These are phyloP conservation scores for Rhagophthalmus giganteus DNA, from an alignment of 2,888 invertebrate genomes.

Conservation along the genomic window DNA sequence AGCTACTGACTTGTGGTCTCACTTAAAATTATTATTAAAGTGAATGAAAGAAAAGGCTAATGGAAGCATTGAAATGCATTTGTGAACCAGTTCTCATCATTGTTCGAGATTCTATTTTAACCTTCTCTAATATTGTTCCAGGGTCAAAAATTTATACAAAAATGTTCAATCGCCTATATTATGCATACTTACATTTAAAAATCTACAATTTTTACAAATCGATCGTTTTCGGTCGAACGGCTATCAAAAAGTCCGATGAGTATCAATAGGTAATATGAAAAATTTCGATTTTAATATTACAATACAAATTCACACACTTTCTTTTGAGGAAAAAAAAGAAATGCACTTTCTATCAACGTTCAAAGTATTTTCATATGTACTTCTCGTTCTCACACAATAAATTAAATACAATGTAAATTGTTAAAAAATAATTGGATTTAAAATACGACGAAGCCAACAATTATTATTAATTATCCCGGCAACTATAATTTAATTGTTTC, in stretches of 20 bases:
- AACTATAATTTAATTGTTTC: conserved; percentile 7
- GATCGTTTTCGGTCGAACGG: too few species aligned
- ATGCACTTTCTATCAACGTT: conserved; percentile 39
- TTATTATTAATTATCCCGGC: conserved; percentile 1
- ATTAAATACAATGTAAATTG: conserved; percentile 8
- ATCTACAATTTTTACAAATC: too few species aligned
- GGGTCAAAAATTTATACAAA: conserved; percentile 8
- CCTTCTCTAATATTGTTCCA: conserved; percentile 18
- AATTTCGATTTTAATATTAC: neutral
- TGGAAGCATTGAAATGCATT: conserved; percentile 39
- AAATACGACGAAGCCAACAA: conserved; percentile 1
- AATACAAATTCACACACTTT: conserved; percentile 33
- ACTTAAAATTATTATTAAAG: conserved; percentile 9
- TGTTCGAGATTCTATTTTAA: conserved; percentile 48
- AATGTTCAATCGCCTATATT: neutral
- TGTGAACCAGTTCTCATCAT: conserved; percentile 53
- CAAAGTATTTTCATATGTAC: conserved; percentile 20
- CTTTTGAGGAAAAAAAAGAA: conserved; percentile 40
- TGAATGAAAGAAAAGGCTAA: conserved; percentile 36
- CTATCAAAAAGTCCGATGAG: too few species aligned
- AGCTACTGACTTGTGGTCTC: conserved; percentile 5
- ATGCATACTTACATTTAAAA: too few species aligned
- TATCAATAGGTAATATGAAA: neutral
- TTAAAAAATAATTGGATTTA: conserved; percentile 10
- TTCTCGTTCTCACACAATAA: conserved; percentile 18